Evolutionary conservation across 1,140 invertebrate species (phyloP).

Genomic region (Ylistrum balloti): DNA sequence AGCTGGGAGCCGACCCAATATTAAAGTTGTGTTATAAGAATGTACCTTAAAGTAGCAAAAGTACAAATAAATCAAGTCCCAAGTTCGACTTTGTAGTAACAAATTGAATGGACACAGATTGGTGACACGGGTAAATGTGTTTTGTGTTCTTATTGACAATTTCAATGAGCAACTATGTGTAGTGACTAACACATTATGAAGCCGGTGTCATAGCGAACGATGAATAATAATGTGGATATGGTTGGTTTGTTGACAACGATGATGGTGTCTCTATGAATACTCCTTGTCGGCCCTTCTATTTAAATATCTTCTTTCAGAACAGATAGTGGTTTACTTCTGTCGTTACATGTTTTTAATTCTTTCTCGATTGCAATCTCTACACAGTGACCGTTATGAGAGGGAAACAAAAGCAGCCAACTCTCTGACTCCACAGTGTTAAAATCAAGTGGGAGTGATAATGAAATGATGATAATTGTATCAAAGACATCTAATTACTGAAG

Average conservation of each 20-base stretch:
- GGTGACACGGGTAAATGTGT: no score
- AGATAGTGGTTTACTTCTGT: background rate
- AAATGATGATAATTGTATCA: conserved; percentile 36
- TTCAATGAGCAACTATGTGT: no score
- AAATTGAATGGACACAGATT: no score
- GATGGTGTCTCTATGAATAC: background rate
- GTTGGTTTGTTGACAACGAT: background rate
- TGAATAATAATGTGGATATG: background rate
- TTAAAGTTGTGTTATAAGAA: background rate
- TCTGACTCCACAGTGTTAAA: background rate
- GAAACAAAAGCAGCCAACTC: background rate
- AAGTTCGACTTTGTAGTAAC: no score
- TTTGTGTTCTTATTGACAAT: no score
- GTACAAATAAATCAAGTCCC: background rate
- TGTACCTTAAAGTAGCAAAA: background rate
- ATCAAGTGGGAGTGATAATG: background rate
- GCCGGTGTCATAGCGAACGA: background rate
- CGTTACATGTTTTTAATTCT: background rate
- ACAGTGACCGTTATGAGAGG: background rate
- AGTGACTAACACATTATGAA: no score
- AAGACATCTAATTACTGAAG: conserved; percentile 17
- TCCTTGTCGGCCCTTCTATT: background rate
- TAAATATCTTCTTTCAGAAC: background rate
- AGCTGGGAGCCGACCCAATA: background rate
- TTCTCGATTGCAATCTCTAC: background rate